phyloP scores from a whole-genome alignment of 2,888 invertebrate species.

The Zele albiditarsus region DNA sequence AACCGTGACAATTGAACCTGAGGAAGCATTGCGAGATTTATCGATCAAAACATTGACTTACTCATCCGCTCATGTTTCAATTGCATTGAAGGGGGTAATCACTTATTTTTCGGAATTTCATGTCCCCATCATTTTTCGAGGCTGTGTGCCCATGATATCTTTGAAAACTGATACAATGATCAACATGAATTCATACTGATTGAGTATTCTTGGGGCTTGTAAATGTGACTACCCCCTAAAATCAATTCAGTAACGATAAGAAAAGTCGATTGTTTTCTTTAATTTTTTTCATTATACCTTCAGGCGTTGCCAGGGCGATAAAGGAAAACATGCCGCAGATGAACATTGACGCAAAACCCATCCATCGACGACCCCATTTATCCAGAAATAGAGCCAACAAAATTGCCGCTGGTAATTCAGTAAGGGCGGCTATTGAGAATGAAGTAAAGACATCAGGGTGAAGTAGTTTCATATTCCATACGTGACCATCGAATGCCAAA shows the following conservation, averaged over 20 bases:
- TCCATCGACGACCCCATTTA: constrained; percentile 89
- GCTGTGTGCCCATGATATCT: too few species aligned
- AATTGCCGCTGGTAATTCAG: constrained; percentile 89
- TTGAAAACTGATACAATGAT: too few species aligned
- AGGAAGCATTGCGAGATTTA: constrained; percentile 48
- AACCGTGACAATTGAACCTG: constrained; percentile 82
- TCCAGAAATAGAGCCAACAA: constrained; percentile 85
- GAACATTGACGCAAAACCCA: constrained; percentile 88
- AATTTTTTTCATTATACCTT: constrained; percentile 74
- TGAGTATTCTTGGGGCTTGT: too few species aligned
- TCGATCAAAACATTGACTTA: constrained; percentile 45
- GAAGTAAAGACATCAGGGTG: constrained; percentile 88
- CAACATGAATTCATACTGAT: too few species aligned
- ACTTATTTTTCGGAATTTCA: not conserved
- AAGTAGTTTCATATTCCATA: constrained; percentile 88
- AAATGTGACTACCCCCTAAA: too few species aligned
- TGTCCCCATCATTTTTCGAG: too few species aligned
- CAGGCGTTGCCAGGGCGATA: constrained; percentile 83
- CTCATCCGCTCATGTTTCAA: constrained; percentile 5
- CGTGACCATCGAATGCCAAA: constrained; percentile 90
- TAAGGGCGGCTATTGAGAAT: constrained; percentile 87
- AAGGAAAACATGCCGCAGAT: constrained; percentile 87
- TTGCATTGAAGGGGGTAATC: constrained; percentile 16
- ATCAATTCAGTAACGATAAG: not conserved
- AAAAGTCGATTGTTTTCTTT: not conserved